These are phyloP conservation scores for Lissonota sp. DNA, from an alignment of 2,888 invertebrate genomes.

Conservation along the genomic window DNA sequence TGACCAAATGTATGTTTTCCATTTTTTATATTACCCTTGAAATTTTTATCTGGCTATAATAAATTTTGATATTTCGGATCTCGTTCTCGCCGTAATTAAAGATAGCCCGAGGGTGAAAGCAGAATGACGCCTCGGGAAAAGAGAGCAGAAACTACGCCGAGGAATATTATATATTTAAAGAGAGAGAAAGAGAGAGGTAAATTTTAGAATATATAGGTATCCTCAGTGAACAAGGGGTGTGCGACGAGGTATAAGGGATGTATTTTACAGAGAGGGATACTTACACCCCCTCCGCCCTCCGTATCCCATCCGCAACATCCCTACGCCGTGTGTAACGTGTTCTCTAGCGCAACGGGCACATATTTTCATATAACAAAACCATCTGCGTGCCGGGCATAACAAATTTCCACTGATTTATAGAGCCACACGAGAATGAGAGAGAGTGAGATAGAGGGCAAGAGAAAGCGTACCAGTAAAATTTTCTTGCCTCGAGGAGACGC, in stretches of 20 bases:
- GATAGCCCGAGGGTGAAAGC: conserved; percentile 79
- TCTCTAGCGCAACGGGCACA: conserved; percentile 76
- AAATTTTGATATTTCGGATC: conserved; percentile 7
- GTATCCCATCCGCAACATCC: conserved; percentile 55
- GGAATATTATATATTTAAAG: conserved; percentile 61
- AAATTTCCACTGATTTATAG: conserved; percentile 84
- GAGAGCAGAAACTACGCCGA: conserved; percentile 72
- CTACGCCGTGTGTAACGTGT: conserved; percentile 50
- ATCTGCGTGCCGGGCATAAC: conserved; percentile 84
- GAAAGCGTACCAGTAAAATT: conserved; percentile 56
- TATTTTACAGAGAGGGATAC: conserved; percentile 83
- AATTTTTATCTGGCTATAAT: too few species aligned
- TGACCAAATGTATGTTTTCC: too few species aligned
- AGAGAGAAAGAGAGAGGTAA: conserved; percentile 70
- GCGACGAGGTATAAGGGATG: conserved; percentile 81
- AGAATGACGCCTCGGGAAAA: conserved; percentile 81
- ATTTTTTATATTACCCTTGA: too few species aligned
- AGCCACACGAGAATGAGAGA: conserved; percentile 71
- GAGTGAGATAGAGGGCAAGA: conserved; percentile 63
- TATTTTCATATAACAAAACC: conserved; percentile 84
- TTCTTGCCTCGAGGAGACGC: conserved; percentile 39
- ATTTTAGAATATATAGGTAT: conserved; percentile 24
- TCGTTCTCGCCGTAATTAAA: conserved; percentile 81
- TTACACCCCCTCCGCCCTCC: conserved; percentile 79
- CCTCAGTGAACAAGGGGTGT: conserved; percentile 64